Base-by-base conservation (phyloP, 2,797 vertebrate species). In the Chanos chanos region DNA sequence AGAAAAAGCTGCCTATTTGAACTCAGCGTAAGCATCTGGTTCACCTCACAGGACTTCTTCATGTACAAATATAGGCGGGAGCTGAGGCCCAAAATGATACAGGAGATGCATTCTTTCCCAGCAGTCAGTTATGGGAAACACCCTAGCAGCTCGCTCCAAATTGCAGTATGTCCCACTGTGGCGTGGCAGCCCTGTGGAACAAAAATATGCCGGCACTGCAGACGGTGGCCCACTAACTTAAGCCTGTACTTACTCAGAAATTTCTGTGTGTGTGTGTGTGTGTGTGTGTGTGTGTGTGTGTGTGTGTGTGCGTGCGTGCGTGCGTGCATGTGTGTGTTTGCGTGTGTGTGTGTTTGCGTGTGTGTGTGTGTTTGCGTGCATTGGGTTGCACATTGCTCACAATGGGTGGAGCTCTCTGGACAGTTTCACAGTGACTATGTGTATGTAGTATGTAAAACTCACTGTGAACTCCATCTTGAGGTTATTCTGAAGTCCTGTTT, bases 61-160 rank as follows among this genome's bases (percentile, higher is more conserved):
- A 75, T 77, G 78, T 76, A 83, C 78, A 85, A 83, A 87, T 84
- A 83, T 85, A 89, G 85, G 73, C 67, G 55, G 36, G 75, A 70
- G 68, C 54, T 55, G 58, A 68, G 40, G 53, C 64, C 59, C 70
- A 61, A 73, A 80, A 75, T 73, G 72, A 77, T 63, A 68, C 55
- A 68, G 47, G 37, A 54, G 70, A 66, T 58, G 72, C 77, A 81
- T 83, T 83, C 77, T 78, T 85, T 62, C 81, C 78, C 80, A 77
- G 76, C 70, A 53, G 56, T 75, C 48, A 53, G 53, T 72, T 76
- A 8, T 53, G 67, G 79, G 66, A 78, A 76, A 85, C 83, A 71
- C 80, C 81, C 81, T 69, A 40, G 48, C 63, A 68, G 55, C 62
- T 39, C 48, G 2, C 3, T 68, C 49, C 51, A 66, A 68, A 79